A percentile compares a stretch with the other conserved stretches of the same genome.
These are phyloP conservation scores for Nettapus auritus DNA, from an alignment of 2,113 vertebrate genomes.

Conservation along the genomic window DNA sequence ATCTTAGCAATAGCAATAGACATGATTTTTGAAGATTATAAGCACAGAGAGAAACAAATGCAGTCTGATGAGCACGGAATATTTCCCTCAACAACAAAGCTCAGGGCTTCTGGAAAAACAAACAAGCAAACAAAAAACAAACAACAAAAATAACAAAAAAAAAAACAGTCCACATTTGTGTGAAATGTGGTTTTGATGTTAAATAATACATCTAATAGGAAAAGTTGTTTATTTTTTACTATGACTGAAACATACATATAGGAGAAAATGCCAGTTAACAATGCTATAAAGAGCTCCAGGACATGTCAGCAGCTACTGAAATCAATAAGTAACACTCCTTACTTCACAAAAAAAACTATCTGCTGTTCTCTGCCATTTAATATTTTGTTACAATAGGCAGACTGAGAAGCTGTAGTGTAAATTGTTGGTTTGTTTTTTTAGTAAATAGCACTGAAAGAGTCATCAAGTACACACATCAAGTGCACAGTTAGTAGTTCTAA, in stretches of 20 bases:
- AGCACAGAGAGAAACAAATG: background rate
- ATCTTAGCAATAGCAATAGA: background rate
- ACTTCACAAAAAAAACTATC: background rate
- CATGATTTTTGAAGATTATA: background rate
- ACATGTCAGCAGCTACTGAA: background rate
- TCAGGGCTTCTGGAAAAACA: background rate
- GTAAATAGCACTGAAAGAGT: constrained; percentile 1
- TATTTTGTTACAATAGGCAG: constrained; percentile 37
- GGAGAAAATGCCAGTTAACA: background rate
- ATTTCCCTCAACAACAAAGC: background rate
- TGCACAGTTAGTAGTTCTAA: constrained; percentile 4
- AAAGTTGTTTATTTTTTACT: background rate
- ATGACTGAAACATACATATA: background rate
- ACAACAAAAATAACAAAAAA: background rate
- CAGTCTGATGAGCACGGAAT: background rate
- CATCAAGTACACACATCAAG: background rate
- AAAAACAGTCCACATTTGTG: background rate
- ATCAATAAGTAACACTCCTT: constrained; percentile 12
- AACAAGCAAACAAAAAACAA: too few species aligned
- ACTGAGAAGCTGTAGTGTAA: background rate
- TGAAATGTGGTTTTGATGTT: background rate
- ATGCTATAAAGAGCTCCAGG: background rate
- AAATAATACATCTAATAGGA: background rate
- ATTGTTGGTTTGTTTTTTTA: background rate
- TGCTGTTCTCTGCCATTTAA: constrained; percentile 20